Evolutionary conservation across 2,113 vertebrate species (phyloP).

Genomic region (Lamprologus callipterus): DNA sequence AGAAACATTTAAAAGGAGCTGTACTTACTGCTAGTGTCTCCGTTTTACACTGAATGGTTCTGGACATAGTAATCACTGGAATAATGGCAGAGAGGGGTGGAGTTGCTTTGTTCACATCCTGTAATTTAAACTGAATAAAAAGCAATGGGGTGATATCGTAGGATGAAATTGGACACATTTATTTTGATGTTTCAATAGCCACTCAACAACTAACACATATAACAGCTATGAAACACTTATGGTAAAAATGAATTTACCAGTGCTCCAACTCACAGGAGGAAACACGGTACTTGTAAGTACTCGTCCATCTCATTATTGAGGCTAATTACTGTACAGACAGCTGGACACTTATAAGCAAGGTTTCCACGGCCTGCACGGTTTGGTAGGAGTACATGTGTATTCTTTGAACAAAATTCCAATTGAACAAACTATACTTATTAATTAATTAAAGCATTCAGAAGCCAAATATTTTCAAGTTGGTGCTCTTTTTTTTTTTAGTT

Average conservation of each 20-base stretch:
- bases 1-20: constrained; percentile 28
- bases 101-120: constrained; percentile 6
- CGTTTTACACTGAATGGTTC: constrained; percentile 22
- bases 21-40: neutral
- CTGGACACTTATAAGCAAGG: neutral
- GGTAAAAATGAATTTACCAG: neutral
- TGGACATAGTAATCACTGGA: constrained; percentile 7
- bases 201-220: neutral
- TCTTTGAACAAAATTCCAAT: neutral
- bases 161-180: neutral
- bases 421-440: neutral
- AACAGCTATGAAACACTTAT: neutral
- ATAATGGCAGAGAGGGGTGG: neutral
- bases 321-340: neutral
- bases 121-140: constrained; percentile 5
- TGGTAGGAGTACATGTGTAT: neutral
- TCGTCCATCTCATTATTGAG: neutral
- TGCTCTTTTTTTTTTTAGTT: neutral
- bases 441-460: neutral
- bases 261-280: neutral
- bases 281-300: neutral
- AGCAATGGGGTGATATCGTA: neutral
- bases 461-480: neutral
- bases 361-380: neutral
- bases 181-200: neutral